Evolutionary conservation across 2,888 invertebrate species (phyloP).

Genomic region (Galerucella pusilla): DNA sequence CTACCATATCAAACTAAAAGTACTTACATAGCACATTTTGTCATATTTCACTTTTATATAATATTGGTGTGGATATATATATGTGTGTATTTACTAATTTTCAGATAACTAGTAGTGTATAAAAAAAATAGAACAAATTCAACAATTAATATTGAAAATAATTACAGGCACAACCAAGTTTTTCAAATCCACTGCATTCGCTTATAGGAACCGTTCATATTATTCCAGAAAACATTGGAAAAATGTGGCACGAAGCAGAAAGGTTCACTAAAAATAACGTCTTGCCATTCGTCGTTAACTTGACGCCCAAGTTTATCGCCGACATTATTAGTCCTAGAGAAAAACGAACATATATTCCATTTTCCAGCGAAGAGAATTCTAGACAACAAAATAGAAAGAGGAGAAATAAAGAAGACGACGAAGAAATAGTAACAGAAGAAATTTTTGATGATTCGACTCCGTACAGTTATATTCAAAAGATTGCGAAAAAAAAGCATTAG

Average conservation of each 20-base stretch:
- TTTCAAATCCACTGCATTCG: constrained; percentile 41
- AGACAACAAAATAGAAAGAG: constrained; percentile 26
- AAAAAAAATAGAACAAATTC: background rate
- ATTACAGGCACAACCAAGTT: constrained; percentile 38
- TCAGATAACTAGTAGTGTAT: constrained; percentile 19
- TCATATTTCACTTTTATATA: too few relatives aligned
- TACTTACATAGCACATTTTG: background rate
- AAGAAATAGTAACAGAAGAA: background rate
- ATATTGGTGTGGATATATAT: background rate
- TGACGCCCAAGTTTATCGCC: constrained; percentile 45
- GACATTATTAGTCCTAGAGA: constrained; percentile 43
- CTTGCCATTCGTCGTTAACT: constrained; percentile 46
- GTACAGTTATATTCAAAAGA: constrained; percentile 38
- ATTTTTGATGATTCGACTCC: constrained; percentile 6
- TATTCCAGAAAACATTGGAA: constrained; percentile 48
- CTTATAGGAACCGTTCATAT: constrained; percentile 47
- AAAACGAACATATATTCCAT: constrained; percentile 38
- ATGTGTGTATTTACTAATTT: constrained; percentile 21
- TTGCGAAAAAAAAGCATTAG: constrained; percentile 19
- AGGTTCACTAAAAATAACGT: constrained; percentile 49
- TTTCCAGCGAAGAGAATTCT: constrained; percentile 24
- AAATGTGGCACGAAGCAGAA: constrained; percentile 46
- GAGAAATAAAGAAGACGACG: constrained; percentile 29
- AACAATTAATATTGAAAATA: constrained; percentile 6
- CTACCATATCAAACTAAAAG: background rate